Conservation (phyloP, 2,888 invertebrate genomes). For the Hymenopus coronatus region DNA sequence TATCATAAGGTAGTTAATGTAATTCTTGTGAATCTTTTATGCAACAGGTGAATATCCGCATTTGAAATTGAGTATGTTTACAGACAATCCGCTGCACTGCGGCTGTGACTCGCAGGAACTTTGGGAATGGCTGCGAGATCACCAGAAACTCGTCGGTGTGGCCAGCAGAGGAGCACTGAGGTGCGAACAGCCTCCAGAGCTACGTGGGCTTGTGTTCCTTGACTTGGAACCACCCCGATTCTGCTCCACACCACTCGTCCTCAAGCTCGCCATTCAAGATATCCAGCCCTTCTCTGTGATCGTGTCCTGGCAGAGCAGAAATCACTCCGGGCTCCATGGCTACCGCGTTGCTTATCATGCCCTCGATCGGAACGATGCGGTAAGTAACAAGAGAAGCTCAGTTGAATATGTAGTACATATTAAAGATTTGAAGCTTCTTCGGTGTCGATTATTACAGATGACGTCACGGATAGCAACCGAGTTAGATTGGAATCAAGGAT, state of each 20-base stretch:
- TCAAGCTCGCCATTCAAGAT: slow-evolving; percentile 82
- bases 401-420: too few species aligned
- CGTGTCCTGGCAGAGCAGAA: slow-evolving; percentile 86
- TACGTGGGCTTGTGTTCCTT: slow-evolving; percentile 71
- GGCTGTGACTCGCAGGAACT: slow-evolving; percentile 87
- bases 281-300: slow-evolving; percentile 83
- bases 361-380: slow-evolving; percentile 59
- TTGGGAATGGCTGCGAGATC: slow-evolving; percentile 89
- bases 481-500: too few species aligned
- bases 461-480: too few species aligned
- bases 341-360: slow-evolving; percentile 83
- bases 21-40: too few species aligned
- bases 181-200: slow-evolving; percentile 80
- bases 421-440: too few species aligned
- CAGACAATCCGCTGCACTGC: slow-evolving; percentile 87
- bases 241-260: slow-evolving; percentile 79
- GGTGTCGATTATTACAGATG: too few species aligned
- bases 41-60: too few species aligned
- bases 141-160: slow-evolving; percentile 64
- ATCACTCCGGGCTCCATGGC: slow-evolving; percentile 79
- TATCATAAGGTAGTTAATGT: too few species aligned
- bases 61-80: slow-evolving; percentile 29
- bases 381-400: slow-evolving; percentile 40
- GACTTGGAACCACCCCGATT: slow-evolving; percentile 77
- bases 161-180: slow-evolving; percentile 52